Evolutionary conservation across 2,888 invertebrate genomes (phyloP).

Genomic region (Acrobeloides nanus): DNA sequence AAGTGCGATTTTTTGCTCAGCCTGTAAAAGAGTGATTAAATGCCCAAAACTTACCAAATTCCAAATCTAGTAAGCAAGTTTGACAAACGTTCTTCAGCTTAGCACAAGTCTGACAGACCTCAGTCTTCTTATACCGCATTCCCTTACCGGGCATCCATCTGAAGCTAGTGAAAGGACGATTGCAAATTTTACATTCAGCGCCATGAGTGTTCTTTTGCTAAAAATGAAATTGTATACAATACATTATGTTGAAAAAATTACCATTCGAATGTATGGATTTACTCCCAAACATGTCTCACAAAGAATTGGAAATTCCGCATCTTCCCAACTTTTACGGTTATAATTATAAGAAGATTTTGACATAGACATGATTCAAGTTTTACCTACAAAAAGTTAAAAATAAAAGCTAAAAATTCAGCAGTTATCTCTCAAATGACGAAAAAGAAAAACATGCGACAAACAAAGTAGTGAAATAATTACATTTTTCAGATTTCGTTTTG

Average conservation of each 20-base stretch:
- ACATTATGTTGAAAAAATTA: slow-evolving; percentile 57
- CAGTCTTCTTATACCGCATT: slow-evolving; percentile 92
- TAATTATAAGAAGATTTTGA: slow-evolving; percentile 57
- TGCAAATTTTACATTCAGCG: slow-evolving; percentile 89
- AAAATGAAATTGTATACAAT: slow-evolving; percentile 38
- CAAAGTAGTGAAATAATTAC: too few species aligned
- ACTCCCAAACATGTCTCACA: slow-evolving; percentile 93
- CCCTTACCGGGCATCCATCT: slow-evolving; percentile 88
- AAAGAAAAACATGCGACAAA: too few species aligned
- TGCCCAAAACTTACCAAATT: too few species aligned
- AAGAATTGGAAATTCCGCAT: slow-evolving; percentile 78
- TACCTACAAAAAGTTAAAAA: too few species aligned
- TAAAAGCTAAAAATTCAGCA: too few species aligned
- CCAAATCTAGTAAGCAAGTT: slow-evolving; percentile 84
- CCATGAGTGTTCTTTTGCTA: slow-evolving; percentile 90
- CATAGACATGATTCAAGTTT: slow-evolving; percentile 45
- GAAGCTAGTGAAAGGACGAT: slow-evolving; percentile 86
- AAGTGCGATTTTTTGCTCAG: too few species aligned
- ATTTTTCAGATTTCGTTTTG: too few species aligned
- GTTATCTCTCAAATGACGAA: too few species aligned
- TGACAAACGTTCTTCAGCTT: slow-evolving; percentile 91
- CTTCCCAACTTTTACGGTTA: slow-evolving; percentile 60
- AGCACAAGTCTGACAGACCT: slow-evolving; percentile 89
- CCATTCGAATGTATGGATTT: slow-evolving; percentile 92
- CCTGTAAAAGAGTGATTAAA: too few species aligned